Base-by-base conservation (phyloP, 2,888 invertebrate species). In the Dicycla oo region DNA sequence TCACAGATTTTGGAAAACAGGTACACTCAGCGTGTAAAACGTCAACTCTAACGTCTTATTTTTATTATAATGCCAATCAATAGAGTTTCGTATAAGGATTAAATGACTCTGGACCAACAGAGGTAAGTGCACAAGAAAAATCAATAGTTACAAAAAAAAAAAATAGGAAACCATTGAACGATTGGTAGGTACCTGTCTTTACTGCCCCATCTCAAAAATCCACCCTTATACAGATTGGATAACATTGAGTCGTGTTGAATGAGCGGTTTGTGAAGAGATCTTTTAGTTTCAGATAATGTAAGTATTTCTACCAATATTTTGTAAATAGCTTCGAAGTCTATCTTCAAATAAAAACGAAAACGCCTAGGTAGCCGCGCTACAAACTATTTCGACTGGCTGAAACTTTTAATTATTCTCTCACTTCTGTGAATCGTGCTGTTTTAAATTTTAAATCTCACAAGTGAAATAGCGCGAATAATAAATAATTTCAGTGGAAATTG, bases 401-500 rank as follows among this genome's bases (percentile, higher is more conserved):
- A 63, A 49, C n/a, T 49, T 45, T 26, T 11, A 23, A n/a, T 40
- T 40, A 15, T 53, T 54, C 30, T 30, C 26, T 10, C 13, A 40
- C 13, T 26, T 45, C 10, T 15, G 3, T 11, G 7, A 76, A 38
- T 20, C 38, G 20, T 11, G 23, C 23, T 23, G 69, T 51, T 71
- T 57, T 49, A 43, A 70, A 57, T 62, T 74, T 74, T 40, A 71
- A 71, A 63, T 66, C 30, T 20, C 53, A 26, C 30, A 69, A 80
- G 51, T 56, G 13, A 47, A 76, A 76, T 18, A 58, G 18, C 18
- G 38, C 3, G 57, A 34, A 53, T 57, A 61, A 54, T 67, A 63
- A 69, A 78, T 57, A 69, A 54, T 62, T 80, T 73, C 57, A 45
- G 56, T 69, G 30, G 26, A 66, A 47, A 81, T 71, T 66, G 81